Base-by-base conservation (phyloP, 2,113 vertebrate species). In the Sardina pilchardus region DNA sequence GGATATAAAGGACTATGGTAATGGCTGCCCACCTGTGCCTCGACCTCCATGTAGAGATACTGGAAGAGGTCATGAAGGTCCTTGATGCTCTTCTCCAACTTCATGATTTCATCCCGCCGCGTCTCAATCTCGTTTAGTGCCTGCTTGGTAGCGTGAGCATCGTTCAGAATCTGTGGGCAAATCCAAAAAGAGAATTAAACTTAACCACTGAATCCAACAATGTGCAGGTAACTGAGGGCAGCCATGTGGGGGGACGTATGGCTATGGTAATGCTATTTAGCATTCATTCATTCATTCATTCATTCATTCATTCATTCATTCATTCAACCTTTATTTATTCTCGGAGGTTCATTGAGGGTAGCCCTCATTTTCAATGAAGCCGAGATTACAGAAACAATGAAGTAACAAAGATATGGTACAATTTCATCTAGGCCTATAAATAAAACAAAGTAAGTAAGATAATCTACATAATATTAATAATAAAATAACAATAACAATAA, bases 61-160 rank as follows among this genome's bases (percentile, higher is more conserved):
- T 94, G 96, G 91, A 98, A 98, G 94, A 98, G 96, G 0, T 97
- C 96, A 1, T 97, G 96, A 67, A 98, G 95, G 44, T 98, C 97
- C 75, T 87, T 91, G 92, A 98, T 97, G 89, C 97, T 98, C 88
- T 90, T 92, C 91, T 98, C 97, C 84, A 98, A 92, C 90, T 97
- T 97, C 83, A 97, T 91, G 92, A 98, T 98, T 92, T 98, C 97
- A 4, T 96, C 96, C 63, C 97, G 97, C 4, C 97, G 93, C 0
- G 96, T 93, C 53, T 97, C 96, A 2, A 98, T 98, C 89, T 98
- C 97, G 9, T 97, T 97, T 81, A 98, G 92, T 3, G 97, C 96
- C 90, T 97, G 96, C 67, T 90, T 95, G 0, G 96, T 97, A 45
- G 96, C 94, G 86, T 96, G 93, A 0, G 96, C 96, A 26, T 97